Base-by-base conservation (phyloP, 2,113 vertebrate genomes). In the Hypocryptadius cinnamomeus region DNA sequence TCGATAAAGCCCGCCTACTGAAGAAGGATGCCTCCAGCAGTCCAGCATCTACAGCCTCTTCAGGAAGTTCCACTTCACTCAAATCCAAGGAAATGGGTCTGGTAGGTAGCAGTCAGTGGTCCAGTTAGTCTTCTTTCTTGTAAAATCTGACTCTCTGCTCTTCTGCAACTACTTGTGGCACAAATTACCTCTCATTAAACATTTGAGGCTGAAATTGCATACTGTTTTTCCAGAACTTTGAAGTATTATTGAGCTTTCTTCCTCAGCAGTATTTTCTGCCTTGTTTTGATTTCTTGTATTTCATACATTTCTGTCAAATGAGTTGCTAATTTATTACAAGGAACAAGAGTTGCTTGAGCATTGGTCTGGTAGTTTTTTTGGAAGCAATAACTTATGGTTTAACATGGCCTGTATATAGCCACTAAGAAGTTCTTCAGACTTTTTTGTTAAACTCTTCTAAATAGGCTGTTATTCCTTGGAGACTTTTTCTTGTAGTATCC, bases 1-100 rank as follows among this genome's bases (percentile, higher is more conserved):
- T 98, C n/a, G 98, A 98, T 89, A 98, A 98, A 97, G 98, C 87
- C 22, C 98, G 98, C 9, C 79, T 98, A 16, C 94, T 98, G 35
- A 98, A 98, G 92, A 98, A 98, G 90, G 98, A 98, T 24, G 98
- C 98, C 39, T 98, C 98, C 9, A 98, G 98, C 66, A 98, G 98
- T 92, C 98, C 98, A 8, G 98, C 98, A 8, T 98, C 98, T 79
- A 98, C 98, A 0, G 98, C 98, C 42, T 98, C 98, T 71, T 98
- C 98, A 23, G 98, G 98, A 95, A 98, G 98, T 91, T 98, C 98
- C 10, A 92, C 98, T 79, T 98, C 98, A 50, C 96, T 98, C 84
- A 98, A 98, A 96, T 98, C 98, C 95, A 98, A 98, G 98, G 98
- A 98, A 97, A 97, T 98, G 63, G 97, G 97, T 90, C 95, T 98